These are phyloP conservation scores for Mesoclemmys tuberculata DNA, from an alignment of 2,113 vertebrate species.

Conservation along the genomic window DNA sequence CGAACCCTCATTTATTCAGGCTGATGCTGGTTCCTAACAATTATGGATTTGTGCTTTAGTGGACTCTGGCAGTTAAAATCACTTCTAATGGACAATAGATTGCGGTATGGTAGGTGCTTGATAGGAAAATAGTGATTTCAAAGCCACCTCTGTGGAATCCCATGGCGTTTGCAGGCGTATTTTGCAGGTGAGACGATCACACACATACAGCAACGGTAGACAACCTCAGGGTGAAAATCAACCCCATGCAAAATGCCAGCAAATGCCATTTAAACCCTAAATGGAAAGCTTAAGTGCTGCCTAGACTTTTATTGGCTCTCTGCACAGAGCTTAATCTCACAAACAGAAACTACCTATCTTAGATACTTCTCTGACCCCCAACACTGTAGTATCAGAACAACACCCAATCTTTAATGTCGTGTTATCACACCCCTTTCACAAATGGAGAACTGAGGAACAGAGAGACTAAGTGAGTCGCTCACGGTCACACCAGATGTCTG, in stretches of 20 bases:
- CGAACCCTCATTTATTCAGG: neutral
- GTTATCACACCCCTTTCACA: neutral
- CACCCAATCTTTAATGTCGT: neutral
- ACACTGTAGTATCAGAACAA: neutral
- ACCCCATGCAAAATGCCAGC: neutral
- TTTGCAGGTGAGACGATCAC: neutral
- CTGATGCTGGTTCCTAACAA: neutral
- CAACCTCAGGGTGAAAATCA: neutral
- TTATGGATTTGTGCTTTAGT: neutral
- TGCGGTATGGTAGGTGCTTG: accelerated
- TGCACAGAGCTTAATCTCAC: neutral
- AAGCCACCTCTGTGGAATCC: neutral
- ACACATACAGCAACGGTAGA: neutral
- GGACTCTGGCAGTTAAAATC: neutral
- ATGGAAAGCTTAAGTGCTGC: neutral
- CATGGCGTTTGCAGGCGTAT: neutral
- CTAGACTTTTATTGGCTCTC: neutral
- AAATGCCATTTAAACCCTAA: neutral
- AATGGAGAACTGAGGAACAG: neutral
- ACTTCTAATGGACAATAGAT: neutral
- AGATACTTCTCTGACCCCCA: neutral
- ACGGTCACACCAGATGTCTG: neutral
- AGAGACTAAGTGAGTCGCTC: neutral
- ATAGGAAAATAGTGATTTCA: neutral
- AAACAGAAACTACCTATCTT: neutral